These are phyloP conservation scores for Sebastes variabilis DNA, from an alignment of 2,797 vertebrate species.

Conservation along the genomic window DNA sequence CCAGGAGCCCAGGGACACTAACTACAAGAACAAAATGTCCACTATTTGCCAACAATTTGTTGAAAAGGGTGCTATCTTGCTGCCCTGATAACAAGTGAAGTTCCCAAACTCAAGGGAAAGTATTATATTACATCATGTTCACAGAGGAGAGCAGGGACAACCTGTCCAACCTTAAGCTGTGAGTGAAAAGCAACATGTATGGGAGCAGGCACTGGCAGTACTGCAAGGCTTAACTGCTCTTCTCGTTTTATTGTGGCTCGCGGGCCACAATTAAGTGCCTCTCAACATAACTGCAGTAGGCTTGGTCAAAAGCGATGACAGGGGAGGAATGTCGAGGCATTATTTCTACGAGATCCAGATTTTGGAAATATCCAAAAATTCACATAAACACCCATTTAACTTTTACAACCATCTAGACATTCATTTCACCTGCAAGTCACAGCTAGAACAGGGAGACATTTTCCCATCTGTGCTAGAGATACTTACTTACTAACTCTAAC, in stretches of 20 bases:
- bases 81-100: background rate
- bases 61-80: background rate
- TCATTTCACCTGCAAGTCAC: background rate
- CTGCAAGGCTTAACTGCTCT: background rate
- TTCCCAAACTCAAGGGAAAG: slow-evolving; percentile 1
- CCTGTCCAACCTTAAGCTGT: background rate
- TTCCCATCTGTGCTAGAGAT: background rate
- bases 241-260: background rate
- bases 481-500: background rate
- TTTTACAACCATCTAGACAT: background rate
- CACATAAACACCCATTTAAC: background rate
- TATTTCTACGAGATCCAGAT: background rate
- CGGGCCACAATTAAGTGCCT: background rate
- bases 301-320: background rate
- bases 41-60: background rate
- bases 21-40: background rate
- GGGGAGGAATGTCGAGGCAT: background rate
- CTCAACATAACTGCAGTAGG: background rate
- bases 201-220: background rate
- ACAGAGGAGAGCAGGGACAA: background rate
- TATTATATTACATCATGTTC: background rate
- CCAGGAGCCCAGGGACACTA: background rate
- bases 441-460: background rate
- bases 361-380: background rate
- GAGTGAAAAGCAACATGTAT: background rate